A percentile compares a stretch with the other conserved stretches of the same genome.
Evolutionary conservation across 2,797 vertebrate species (phyloP).

Genomic region (Rhynchotus rufescens): DNA sequence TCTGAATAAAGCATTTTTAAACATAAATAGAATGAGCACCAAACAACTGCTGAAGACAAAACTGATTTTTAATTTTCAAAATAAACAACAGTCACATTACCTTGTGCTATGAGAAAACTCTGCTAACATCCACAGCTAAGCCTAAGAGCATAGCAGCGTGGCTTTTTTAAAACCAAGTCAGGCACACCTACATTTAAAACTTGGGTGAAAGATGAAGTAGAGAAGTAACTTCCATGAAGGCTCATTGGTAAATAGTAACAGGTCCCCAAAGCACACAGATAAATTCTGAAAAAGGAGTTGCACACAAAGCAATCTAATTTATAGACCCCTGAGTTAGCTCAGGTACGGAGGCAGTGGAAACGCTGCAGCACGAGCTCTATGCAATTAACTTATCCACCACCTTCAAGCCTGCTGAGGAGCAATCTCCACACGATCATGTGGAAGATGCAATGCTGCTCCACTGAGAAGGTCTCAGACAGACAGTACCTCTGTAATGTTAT

Average conservation of each 20-base stretch:
- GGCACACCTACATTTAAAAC: neutral
- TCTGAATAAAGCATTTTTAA: neutral
- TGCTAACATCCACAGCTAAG: neutral
- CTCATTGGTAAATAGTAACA: neutral
- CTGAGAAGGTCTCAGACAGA: neutral
- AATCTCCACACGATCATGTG: fast-evolving
- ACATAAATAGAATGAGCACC: conserved; percentile 23
- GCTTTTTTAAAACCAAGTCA: neutral
- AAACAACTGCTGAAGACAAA: conserved; percentile 6
- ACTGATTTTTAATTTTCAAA: conserved; percentile 30
- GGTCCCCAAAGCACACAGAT: neutral
- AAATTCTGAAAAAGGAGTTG: neutral
- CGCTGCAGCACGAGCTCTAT: neutral
- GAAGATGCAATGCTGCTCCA: neutral
- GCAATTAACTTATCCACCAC: neutral
- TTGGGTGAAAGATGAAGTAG: neutral
- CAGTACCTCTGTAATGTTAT: neutral
- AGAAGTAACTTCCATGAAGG: neutral
- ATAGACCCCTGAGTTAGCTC: neutral
- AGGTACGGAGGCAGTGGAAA: neutral
- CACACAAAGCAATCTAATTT: neutral
- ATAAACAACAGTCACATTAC: neutral
- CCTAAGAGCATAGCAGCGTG: neutral
- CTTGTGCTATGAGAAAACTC: neutral
- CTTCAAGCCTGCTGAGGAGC: neutral